Conservation (phyloP, 2,797 vertebrate genomes). For the Streptopelia turtur region DNA sequence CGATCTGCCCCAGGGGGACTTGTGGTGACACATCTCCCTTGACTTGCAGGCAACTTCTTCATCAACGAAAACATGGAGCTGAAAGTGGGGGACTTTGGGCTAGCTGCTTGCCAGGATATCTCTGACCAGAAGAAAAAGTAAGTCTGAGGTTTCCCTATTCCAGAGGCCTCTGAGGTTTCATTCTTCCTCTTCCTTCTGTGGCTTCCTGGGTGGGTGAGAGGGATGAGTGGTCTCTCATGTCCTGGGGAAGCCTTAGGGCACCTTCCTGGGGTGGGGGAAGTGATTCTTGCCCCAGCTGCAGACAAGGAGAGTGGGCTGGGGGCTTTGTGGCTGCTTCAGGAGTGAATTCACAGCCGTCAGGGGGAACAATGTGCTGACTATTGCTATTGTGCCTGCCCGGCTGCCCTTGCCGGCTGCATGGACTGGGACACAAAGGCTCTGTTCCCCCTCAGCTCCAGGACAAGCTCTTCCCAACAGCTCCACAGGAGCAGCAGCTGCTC, state of each 20-base stretch:
- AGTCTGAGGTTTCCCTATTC: conserved; percentile 29
- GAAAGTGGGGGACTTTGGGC: conserved; percentile 95
- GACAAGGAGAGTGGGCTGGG: conserved; percentile 4
- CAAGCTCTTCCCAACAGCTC: conserved; percentile 27
- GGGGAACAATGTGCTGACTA: conserved; percentile 65
- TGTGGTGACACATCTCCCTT: rapidly evolving
- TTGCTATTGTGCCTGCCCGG: conserved; percentile 45
- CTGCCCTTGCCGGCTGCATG: conserved; percentile 36
- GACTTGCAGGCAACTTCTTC: conserved; percentile 93
- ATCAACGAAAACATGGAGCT: conserved; percentile 99
- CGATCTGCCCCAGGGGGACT: background rate
- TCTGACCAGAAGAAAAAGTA: conserved; percentile 95
- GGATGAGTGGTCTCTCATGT: background rate
- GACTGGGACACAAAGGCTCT: conserved; percentile 58
- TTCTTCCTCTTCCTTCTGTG: background rate
- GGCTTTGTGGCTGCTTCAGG: conserved; percentile 33
- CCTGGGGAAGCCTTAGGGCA: background rate
- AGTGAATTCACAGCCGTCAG: background rate
- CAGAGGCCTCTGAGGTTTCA: background rate
- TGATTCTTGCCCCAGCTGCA: conserved; percentile 6
- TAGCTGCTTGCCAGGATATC: conserved; percentile 90
- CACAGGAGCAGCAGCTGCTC: conserved; percentile 58
- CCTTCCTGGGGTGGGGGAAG: background rate
- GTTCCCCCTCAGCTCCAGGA: conserved; percentile 36
- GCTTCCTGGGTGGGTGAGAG: background rate